Base-by-base conservation (phyloP, 2,797 vertebrate species). In the Eospalax fontanierii region DNA sequence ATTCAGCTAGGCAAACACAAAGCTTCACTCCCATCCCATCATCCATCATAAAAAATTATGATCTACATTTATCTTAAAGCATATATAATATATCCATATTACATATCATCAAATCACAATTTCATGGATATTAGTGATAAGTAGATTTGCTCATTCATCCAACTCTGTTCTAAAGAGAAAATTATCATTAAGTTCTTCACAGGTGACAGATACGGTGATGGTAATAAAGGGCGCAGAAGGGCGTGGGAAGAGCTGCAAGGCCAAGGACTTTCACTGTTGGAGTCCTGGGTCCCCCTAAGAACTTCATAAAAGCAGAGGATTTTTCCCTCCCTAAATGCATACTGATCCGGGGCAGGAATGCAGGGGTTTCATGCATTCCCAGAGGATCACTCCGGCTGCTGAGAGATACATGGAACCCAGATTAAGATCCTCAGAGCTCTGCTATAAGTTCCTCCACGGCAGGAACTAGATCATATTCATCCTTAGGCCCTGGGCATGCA, bases 151-250 rank as follows among this genome's bases (percentile, higher is more conserved):
- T 85, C 28, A 80, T 59, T 15, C 50, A 40, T 24, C 30, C 59
- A 54, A 66, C 24, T 95, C 57, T 35, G 78, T 61, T 90, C 92
- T 81, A 81, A 59, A 89, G 50, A 80, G 88, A 92, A 73, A 66
- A 89, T 46, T 83, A 75, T 89, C 92, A 75, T 71, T 57, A 86
- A 88, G 61, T 74, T 83, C 24, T 18, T 28, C 21, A 71, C 22
- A n/a, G 66, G 22, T 70, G 43, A 46, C 30, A 21, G 38, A 61
- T 46, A 35, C 3, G 12, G 22, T 30, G n/a, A 85, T 54, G n/a
- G n/a, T 22, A 6, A 79, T 24, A 61, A 83, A 43, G 18, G 7
- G 1, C 28, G 54, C 21, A 82, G 19, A 83, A 8, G 68, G n/a
- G 61, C 68, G 40, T 61, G 46, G 38, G 22, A 63, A 63, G 65